Evolutionary conservation across 2,113 vertebrate species (phyloP).

Genomic region (Castor canadensis): DNA sequence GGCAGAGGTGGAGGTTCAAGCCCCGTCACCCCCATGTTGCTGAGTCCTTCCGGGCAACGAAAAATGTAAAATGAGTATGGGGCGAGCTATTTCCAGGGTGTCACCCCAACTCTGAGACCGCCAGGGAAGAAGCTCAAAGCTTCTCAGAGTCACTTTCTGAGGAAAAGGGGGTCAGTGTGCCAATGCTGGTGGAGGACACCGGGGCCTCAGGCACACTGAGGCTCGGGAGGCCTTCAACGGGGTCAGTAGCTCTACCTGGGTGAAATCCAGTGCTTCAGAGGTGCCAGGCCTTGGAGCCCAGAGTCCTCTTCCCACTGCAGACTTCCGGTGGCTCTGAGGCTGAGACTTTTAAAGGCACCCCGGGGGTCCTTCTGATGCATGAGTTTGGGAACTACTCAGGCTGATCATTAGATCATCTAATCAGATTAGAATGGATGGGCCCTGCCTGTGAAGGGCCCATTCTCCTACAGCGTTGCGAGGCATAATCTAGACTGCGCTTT

Average conservation of each 20-base stretch:
- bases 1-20: not conserved
- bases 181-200: fast-evolving
- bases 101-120: not conserved
- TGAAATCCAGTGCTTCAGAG: fast-evolving
- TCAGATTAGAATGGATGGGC: too few species aligned
- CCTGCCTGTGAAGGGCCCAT: fast-evolving
- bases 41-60: not conserved
- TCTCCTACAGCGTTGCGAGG: too few species aligned
- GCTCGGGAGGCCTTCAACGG: too few species aligned
- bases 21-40: fast-evolving
- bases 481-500: not conserved
- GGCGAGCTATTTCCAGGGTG: not conserved
- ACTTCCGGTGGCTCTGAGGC: not conserved
- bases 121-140: not conserved
- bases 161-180: not conserved
- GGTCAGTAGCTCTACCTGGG: too few species aligned
- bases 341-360: not conserved
- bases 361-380: not conserved
- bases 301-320: not conserved
- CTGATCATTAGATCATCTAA: too few species aligned
- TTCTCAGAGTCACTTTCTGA: not conserved
- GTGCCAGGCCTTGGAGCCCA: not conserved
- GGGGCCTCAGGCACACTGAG: not conserved
- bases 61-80: not conserved
- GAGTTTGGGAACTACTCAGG: not conserved